Conservation (phyloP, 2,888 invertebrate species). For the Nephrotoma guestfalica region DNA sequence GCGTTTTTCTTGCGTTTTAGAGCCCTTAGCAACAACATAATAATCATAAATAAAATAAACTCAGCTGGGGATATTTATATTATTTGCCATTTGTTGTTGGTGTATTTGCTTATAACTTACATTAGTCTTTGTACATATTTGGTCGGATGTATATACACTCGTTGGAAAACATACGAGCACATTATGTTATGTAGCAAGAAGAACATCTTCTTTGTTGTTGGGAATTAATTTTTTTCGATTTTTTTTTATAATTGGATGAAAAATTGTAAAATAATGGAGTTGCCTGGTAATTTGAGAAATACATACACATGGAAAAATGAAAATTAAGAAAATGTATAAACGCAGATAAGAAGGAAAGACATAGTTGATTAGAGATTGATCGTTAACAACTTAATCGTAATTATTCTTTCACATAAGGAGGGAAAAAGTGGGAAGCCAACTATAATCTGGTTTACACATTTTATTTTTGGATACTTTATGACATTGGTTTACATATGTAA, state of each 20-base stretch:
- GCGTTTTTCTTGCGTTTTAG: not conserved
- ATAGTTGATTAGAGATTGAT: not conserved
- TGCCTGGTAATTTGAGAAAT: not conserved
- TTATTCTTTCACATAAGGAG: not conserved
- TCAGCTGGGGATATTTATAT: constrained; percentile 3
- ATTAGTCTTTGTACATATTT: not conserved
- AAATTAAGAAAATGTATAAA: not conserved
- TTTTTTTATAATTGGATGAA: not conserved
- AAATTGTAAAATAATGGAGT: not conserved
- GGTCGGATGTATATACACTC: not conserved
- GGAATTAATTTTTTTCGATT: not conserved
- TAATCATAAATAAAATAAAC: constrained; percentile 3
- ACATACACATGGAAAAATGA: not conserved
- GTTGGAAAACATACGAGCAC: not conserved
- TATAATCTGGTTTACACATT: not conserved
- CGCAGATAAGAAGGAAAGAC: not conserved
- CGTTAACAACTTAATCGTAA: not conserved
- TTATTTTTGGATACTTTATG: not conserved
- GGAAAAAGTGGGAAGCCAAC: not conserved
- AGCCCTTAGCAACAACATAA: constrained; percentile 3
- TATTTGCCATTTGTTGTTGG: not conserved
- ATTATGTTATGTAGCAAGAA: not conserved
- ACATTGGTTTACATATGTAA: not conserved
- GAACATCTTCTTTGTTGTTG: not conserved
- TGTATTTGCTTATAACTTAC: not conserved